Conservation (phyloP, 1,140 invertebrate species). For the Rhizoglyphus robini region DNA sequence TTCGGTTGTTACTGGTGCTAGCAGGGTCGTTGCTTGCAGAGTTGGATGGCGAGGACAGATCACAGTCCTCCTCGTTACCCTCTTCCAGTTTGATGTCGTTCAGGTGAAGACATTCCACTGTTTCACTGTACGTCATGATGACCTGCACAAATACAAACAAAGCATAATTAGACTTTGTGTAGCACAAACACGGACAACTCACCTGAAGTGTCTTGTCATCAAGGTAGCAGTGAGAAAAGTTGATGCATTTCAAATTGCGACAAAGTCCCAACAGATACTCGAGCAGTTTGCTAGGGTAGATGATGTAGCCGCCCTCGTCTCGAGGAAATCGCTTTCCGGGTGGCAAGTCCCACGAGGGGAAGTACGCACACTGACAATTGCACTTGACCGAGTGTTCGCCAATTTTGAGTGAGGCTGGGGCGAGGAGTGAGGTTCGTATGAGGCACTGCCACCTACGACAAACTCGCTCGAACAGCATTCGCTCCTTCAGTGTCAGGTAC, state of each 20-base stretch:
- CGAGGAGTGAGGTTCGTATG: not conserved
- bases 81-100: conserved; percentile 17
- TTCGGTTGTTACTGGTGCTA: not conserved
- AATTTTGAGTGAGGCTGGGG: conserved; percentile 12
- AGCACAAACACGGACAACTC: no score
- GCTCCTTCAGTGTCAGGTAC: not conserved
- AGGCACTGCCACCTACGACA: conserved; percentile 13
- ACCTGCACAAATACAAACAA: not conserved
- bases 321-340: not conserved
- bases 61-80: not conserved
- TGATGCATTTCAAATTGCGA: conserved; percentile 9
- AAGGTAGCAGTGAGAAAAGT: conserved; percentile 17
- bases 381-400: conserved; percentile 19
- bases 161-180: no score
- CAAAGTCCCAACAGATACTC: conserved; percentile 5
- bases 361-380: conserved; percentile 13
- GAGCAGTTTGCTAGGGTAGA: not conserved
- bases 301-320: conserved; percentile 11
- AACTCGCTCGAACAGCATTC: not conserved
- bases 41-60: not conserved
- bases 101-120: conserved; percentile 13
- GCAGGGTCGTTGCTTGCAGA: not conserved
- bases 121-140: conserved; percentile 9
- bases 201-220: conserved; percentile 15
- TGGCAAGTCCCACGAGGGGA: not conserved